Conservation (phyloP, 1,140 invertebrate species). For the Drosophila nigromelanica region DNA sequence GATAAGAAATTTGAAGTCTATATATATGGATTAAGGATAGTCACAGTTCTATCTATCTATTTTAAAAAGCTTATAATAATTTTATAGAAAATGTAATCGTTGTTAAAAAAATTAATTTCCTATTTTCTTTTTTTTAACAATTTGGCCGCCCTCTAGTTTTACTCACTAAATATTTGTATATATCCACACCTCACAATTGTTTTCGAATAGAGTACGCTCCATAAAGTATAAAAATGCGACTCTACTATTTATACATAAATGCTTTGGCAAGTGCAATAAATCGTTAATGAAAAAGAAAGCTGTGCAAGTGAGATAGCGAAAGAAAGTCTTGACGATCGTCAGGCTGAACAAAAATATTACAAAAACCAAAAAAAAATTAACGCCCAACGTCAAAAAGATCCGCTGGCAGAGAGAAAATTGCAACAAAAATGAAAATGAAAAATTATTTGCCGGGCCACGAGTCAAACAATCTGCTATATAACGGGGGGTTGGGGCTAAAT, state of each 20-base stretch:
- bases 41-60: no score
- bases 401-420: slow-evolving; percentile 27
- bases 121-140: not conserved
- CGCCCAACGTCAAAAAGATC: slow-evolving; percentile 38
- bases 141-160: not conserved
- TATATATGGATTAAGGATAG: no score
- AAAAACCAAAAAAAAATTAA: slow-evolving; percentile 30
- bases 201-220: not conserved
- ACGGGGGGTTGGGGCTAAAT: not conserved
- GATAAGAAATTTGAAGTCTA: no score
- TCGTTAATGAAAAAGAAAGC: slow-evolving; percentile 10
- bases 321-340: no score
- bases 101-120: no score
- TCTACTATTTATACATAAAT: not conserved
- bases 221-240: not conserved
- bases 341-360: not conserved
- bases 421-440: slow-evolving; percentile 63
- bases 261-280: slow-evolving; percentile 6
- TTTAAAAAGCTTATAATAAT: no score
- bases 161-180: not conserved
- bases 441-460: slow-evolving; percentile 71
- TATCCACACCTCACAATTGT: not conserved
- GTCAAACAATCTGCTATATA: slow-evolving; percentile 50
- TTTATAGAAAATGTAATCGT: no score
- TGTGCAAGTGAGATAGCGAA: slow-evolving; percentile 1